Conservation (phyloP, 2,888 invertebrate genomes). For the Eremobia ochroleuca region DNA sequence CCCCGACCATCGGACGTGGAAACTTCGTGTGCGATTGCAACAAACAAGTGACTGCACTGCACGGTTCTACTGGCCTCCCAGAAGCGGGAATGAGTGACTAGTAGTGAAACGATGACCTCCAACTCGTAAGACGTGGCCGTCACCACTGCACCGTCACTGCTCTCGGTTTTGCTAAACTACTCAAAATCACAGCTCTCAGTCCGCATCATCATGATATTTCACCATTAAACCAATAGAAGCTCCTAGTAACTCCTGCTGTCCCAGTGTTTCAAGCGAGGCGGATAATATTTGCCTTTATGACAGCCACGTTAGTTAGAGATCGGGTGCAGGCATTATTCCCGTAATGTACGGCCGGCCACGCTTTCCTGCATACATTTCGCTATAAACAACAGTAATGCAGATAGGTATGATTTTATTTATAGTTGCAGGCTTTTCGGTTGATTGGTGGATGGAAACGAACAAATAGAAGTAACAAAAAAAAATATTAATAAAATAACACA, state of each 20-base stretch:
- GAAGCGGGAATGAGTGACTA: too few relatives aligned
- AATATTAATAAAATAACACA: too few relatives aligned
- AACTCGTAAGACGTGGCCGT: too few relatives aligned
- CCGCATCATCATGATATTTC: constrained; percentile 41
- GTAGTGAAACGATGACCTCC: too few relatives aligned
- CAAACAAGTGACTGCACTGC: too few relatives aligned
- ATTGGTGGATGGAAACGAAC: not conserved
- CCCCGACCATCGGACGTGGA: too few relatives aligned
- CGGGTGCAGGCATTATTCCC: constrained; percentile 71
- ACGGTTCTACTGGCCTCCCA: too few relatives aligned
- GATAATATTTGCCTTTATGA: constrained; percentile 67
- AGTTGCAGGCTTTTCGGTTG: constrained; percentile 20
- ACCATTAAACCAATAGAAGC: constrained; percentile 48
- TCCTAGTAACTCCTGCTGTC: constrained; percentile 33
- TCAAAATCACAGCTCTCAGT: not conserved
- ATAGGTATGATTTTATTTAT: constrained; percentile 24
- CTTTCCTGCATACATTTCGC: constrained; percentile 63
- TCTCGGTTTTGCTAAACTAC: too few relatives aligned
- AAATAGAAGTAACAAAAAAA: too few relatives aligned
- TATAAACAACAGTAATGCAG: constrained; percentile 55
- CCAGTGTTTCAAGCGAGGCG: constrained; percentile 53
- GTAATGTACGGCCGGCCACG: constrained; percentile 67
- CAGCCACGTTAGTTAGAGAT: constrained; percentile 65
- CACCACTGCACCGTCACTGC: too few relatives aligned
- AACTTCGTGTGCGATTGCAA: too few relatives aligned